Evolutionary conservation across 2,113 vertebrate species (phyloP).

Genomic region (Carettochelys insculpta): DNA sequence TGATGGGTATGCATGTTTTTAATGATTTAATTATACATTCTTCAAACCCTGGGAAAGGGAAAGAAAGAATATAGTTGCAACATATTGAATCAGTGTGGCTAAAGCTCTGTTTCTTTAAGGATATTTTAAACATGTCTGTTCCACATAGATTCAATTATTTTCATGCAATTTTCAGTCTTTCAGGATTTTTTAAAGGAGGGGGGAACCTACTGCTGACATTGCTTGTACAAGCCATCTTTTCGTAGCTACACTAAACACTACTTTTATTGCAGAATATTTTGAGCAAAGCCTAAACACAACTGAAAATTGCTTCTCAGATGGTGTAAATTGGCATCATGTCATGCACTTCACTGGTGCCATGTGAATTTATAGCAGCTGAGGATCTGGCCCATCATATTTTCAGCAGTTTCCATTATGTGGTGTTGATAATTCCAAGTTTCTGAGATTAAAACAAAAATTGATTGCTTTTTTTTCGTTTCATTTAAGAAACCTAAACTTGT

Average conservation of each 20-base stretch:
- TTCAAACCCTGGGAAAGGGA: constrained; percentile 9
- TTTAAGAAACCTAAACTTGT: constrained; percentile 1
- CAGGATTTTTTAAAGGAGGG: neutral
- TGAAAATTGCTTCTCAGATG: constrained; percentile 35
- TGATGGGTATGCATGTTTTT: constrained; percentile 23
- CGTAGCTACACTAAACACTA: constrained; percentile 20
- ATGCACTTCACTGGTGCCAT: constrained; percentile 39
- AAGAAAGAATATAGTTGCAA: neutral
- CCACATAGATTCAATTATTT: neutral
- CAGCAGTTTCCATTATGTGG: constrained; percentile 3
- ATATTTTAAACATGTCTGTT: constrained; percentile 5
- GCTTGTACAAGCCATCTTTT: neutral
- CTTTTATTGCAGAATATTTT: constrained; percentile 47
- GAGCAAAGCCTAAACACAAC: constrained; percentile 30
- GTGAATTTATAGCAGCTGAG: neutral
- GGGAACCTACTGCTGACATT: constrained; percentile 13
- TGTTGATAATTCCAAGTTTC: constrained; percentile 50
- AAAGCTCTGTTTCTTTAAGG: neutral
- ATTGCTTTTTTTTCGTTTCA: constrained; percentile 21
- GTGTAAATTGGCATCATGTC: constrained; percentile 62
- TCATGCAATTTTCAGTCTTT: neutral
- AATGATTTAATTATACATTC: constrained; percentile 48
- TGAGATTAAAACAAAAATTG: constrained; percentile 31
- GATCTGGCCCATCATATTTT: constrained; percentile 24
- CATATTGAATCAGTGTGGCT: neutral